A percentile compares a stretch with the other conserved stretches of the same genome.
phyloP scores from a whole-genome alignment of 2,797 vertebrate genomes.

The Gobio occitaniae region DNA sequence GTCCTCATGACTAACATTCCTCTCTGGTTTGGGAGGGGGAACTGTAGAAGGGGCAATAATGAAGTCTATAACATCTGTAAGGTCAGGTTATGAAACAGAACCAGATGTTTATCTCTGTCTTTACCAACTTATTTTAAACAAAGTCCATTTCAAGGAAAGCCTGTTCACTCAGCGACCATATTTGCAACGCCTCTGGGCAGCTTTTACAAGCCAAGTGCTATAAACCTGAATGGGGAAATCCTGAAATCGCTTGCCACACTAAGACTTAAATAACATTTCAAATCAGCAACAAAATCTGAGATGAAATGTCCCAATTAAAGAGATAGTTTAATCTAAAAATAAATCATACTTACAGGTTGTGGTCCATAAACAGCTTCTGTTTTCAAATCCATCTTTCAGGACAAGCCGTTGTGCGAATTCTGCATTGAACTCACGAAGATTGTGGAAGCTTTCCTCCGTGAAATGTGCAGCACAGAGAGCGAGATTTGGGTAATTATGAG shows the following conservation, averaged over 20 bases:
- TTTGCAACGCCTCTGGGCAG: neutral
- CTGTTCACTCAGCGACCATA: neutral
- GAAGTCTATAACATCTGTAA: constrained; percentile 43
- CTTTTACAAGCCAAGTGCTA: neutral
- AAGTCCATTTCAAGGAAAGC: neutral
- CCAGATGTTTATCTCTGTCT: neutral
- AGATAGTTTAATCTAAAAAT: too few relatives aligned
- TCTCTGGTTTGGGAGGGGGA: neutral
- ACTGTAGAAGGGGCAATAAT: constrained; percentile 41
- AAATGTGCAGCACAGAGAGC: too few relatives aligned
- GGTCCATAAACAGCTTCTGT: too few relatives aligned
- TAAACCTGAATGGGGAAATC: neutral
- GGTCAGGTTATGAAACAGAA: constrained; percentile 43
- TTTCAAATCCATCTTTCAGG: too few relatives aligned
- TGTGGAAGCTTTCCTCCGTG: too few relatives aligned
- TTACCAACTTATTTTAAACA: neutral
- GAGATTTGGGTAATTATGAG: too few relatives aligned
- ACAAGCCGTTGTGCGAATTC: too few relatives aligned
- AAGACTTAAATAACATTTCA: neutral
- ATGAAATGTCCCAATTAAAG: neutral
- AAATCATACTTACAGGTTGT: too few relatives aligned
- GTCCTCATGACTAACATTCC: constrained; percentile 54
- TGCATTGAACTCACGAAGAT: too few relatives aligned
- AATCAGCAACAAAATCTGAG: neutral
- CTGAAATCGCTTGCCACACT: neutral